phyloP scores from a whole-genome alignment of 2,113 vertebrate species.

The Rhynchomys soricoides region DNA sequence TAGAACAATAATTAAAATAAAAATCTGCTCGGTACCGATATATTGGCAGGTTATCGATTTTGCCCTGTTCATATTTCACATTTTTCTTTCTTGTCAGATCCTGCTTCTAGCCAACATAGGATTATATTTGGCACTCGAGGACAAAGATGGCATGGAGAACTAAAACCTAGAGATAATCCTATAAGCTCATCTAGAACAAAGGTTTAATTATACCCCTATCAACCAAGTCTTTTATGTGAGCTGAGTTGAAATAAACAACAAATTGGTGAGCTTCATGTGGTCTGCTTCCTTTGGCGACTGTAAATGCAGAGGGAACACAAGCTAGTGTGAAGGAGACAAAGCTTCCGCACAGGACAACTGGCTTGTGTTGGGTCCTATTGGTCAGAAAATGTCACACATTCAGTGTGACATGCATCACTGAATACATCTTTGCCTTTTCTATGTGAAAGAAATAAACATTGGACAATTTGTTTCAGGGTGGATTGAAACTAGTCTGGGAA shows the following conservation, averaged over 20 bases:
- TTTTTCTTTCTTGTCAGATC: slow-evolving; percentile 31
- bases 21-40: not conserved
- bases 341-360: not conserved
- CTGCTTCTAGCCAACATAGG: slow-evolving; percentile 48
- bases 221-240: slow-evolving; percentile 65
- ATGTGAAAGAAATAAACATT: not conserved
- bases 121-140: slow-evolving; percentile 60
- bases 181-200: slow-evolving; percentile 76
- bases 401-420: not conserved
- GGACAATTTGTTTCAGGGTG: not conserved
- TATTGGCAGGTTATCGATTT: slow-evolving; percentile 39
- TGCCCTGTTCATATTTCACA: slow-evolving; percentile 18
- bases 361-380: not conserved
- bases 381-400: not conserved
- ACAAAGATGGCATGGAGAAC: slow-evolving; percentile 65
- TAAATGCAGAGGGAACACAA: not conserved
- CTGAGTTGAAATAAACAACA: slow-evolving; percentile 54
- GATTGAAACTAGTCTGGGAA: slow-evolving; percentile 17
- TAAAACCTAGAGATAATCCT: slow-evolving; percentile 66
- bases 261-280: slow-evolving; percentile 55
- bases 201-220: slow-evolving; percentile 71
- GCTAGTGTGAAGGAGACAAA: not conserved
- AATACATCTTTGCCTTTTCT: slow-evolving; percentile 1
- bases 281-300: slow-evolving; percentile 37
- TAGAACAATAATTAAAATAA: not conserved